Evolutionary conservation across 53 echinoderm and acorn worm species (phyloP).

Genomic region (Temnopleurus reevesii): DNA sequence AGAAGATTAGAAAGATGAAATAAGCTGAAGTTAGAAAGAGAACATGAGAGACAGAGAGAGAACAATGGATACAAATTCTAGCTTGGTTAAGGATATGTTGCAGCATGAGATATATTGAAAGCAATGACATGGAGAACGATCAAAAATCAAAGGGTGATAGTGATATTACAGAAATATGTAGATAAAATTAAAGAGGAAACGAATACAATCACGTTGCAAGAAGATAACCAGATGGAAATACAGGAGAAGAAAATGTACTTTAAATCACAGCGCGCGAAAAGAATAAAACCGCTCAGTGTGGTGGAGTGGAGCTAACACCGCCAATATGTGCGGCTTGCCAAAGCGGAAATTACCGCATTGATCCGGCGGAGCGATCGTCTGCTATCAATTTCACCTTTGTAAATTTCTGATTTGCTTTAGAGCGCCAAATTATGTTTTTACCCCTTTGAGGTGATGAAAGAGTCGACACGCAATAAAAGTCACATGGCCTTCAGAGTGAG

Average conservation of each 20-base stretch:
- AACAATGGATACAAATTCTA: too few species aligned
- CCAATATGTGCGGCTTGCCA: background rate
- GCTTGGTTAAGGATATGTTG: too few species aligned
- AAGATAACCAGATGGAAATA: too few species aligned
- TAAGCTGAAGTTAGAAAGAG: background rate
- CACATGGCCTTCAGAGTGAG: background rate
- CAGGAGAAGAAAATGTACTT: too few species aligned
- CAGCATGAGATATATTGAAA: too few species aligned
- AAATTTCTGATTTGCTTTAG: background rate
- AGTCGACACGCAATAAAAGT: background rate
- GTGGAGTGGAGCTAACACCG: background rate
- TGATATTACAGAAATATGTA: too few species aligned
- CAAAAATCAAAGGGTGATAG: too few species aligned
- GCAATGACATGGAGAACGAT: too few species aligned
- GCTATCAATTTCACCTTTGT: conserved; percentile 9
- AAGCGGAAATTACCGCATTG: conserved; percentile 34
- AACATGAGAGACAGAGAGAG: background rate
- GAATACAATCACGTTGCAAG: too few species aligned
- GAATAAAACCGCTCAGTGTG: background rate
- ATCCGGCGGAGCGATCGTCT: background rate
- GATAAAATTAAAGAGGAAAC: too few species aligned
- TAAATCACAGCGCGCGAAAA: background rate
- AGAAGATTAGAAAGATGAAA: background rate
- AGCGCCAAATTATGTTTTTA: background rate
- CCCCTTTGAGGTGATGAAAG: background rate